Conservation (phyloP, 1,140 invertebrate genomes). For the Dendrolimus kikuchii region DNA sequence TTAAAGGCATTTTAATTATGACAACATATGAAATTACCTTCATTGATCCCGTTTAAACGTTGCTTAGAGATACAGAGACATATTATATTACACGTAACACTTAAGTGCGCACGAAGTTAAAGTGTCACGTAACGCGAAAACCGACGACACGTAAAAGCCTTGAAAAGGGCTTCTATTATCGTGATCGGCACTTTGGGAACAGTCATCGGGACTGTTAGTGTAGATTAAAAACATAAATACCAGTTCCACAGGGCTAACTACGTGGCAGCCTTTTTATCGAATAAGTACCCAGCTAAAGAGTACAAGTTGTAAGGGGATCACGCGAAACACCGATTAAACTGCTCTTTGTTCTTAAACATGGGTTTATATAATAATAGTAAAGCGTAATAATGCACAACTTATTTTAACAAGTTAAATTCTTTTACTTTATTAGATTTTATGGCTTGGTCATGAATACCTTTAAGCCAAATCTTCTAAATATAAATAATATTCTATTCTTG, state of each 20-base stretch:
- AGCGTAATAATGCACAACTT: too few relatives aligned
- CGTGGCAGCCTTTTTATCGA: conserved; percentile 42
- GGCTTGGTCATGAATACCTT: too few relatives aligned
- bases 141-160: conserved; percentile 11
- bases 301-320: conserved; percentile 30
- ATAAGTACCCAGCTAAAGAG: conserved; percentile 32
- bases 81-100: background rate
- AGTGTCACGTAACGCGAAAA: conserved; percentile 8
- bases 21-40: too few relatives aligned
- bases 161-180: conserved; percentile 21
- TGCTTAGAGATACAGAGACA: too few relatives aligned
- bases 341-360: conserved; percentile 41
- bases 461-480: too few relatives aligned
- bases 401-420: too few relatives aligned
- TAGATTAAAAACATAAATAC: conserved; percentile 59
- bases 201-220: conserved; percentile 38
- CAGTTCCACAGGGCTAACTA: conserved; percentile 31
- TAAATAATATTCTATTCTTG: too few relatives aligned
- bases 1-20: too few relatives aligned
- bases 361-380: conserved; percentile 35
- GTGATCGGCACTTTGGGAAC: conserved; percentile 21
- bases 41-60: too few relatives aligned
- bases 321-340: conserved; percentile 48
- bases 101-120: conserved; percentile 5
- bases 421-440: too few relatives aligned